Conservation (phyloP, 2,797 vertebrate genomes). For the Enteromius viviparus region DNA sequence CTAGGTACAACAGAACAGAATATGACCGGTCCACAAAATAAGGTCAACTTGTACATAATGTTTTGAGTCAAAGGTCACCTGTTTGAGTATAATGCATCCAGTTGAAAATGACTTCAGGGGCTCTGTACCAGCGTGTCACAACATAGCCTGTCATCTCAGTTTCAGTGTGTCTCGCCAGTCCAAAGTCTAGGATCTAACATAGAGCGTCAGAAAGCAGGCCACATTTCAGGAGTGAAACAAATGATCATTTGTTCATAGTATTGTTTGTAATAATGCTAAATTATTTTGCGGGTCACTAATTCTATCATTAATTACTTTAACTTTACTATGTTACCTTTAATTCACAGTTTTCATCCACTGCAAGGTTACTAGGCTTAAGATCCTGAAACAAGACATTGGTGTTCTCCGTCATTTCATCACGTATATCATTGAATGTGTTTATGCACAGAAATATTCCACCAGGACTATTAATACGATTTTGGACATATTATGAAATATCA, state of each 20-base stretch:
- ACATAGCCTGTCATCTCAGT: conserved; percentile 87
- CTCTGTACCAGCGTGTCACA: conserved; percentile 85
- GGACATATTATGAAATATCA: background rate
- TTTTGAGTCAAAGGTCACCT: conserved; percentile 66
- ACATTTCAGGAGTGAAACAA: background rate
- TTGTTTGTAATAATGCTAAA: background rate
- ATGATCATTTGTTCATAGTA: background rate
- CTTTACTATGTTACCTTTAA: conserved; percentile 74
- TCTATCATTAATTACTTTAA: background rate
- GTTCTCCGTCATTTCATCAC: background rate
- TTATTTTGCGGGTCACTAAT: background rate
- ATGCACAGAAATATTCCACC: background rate
- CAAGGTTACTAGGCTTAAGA: conserved; percentile 83
- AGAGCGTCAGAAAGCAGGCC: conserved; percentile 6
- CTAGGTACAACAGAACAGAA: background rate
- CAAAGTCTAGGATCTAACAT: conserved; percentile 83
- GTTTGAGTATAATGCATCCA: conserved; percentile 88
- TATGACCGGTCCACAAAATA: background rate
- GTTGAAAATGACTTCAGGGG: conserved; percentile 85
- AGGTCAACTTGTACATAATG: background rate
- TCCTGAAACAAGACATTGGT: conserved; percentile 70
- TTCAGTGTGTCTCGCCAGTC: conserved; percentile 81
- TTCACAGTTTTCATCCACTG: conserved; percentile 85
- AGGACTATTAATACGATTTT: background rate
- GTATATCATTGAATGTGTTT: background rate